Evolutionary conservation across 2,888 invertebrate genomes (phyloP).

Genomic region (Meandrusa payeni): DNA sequence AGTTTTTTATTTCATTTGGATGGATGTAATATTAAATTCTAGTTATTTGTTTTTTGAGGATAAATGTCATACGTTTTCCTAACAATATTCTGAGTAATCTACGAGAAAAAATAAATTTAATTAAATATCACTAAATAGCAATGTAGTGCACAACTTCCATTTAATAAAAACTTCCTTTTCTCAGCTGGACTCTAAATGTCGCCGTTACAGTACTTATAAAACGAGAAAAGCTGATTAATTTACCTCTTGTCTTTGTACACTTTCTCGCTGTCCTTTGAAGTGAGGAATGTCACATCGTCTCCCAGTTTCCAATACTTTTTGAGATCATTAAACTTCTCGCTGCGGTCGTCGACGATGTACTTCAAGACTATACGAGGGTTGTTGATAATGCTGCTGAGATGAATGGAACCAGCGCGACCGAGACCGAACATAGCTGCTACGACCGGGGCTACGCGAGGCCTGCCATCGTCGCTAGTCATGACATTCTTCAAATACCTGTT

Average conservation of each 20-base stretch:
- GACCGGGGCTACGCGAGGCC: slow-evolving; percentile 42
- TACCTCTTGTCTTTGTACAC: slow-evolving; percentile 80
- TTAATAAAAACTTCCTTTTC: too few species aligned
- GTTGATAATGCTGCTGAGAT: slow-evolving; percentile 67
- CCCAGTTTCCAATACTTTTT: slow-evolving; percentile 73
- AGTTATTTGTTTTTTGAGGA: too few species aligned
- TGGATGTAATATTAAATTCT: too few species aligned
- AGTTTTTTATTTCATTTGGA: too few species aligned
- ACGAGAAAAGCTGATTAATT: too few species aligned
- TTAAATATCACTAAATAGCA: too few species aligned
- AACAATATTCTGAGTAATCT: too few species aligned
- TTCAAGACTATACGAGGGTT: slow-evolving; percentile 73
- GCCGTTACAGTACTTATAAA: too few species aligned
- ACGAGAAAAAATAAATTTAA: too few species aligned
- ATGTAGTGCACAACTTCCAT: too few species aligned
- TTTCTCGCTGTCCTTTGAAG: slow-evolving; percentile 62
- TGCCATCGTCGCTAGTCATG: slow-evolving; percentile 40
- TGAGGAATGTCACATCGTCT: slow-evolving; percentile 64
- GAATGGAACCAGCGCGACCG: slow-evolving; percentile 83
- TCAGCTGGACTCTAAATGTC: too few species aligned
- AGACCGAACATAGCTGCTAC: slow-evolving; percentile 80
- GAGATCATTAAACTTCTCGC: slow-evolving; percentile 60
- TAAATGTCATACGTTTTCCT: too few species aligned
- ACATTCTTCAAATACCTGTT: slow-evolving; percentile 69
- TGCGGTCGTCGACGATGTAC: slow-evolving; percentile 80